Base-by-base conservation (phyloP, 92 coral and sea anemone species). In the Desmophyllum pertusum region DNA sequence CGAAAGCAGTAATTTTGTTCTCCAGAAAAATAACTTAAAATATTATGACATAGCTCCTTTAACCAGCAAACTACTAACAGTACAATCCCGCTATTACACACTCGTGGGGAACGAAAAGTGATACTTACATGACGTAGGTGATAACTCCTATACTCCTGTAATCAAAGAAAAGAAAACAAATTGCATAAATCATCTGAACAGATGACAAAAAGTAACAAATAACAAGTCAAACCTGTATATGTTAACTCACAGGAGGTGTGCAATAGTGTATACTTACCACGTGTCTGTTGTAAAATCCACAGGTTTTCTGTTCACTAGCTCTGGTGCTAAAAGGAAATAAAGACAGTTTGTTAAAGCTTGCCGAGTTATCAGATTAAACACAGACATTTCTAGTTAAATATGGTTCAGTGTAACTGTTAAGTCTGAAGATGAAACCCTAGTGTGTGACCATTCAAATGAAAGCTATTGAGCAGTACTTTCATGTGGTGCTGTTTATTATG, bases 101-200 rank as follows among this genome's bases (percentile, higher is more conserved):
- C 0, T 10, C 1, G n/a, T 21, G 2, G 27, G 35, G 51, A 29
- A 9, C 50, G 8, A 31, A 41, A 1, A 8, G 19, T 19, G 45
- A 39, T 87, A 96, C 99, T 96, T 94, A 96, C 99, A 96, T 94
- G 66, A 96, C 94, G 83, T 94, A 95, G 19, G 98, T 91, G 55
- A 97, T 95, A 45, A 94, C 93, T 17, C 99, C 99, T 33, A 97
- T 86, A 83, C 97, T 97, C 99, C 98, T 94, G 81, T 7, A 63
- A 71, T 37, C 75, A 52, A 73, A 80, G 75, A 76, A 65, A 25
- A 61, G 38, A 68, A n/a, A n/a, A 81, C 11, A n/a, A 71, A 30
- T 39, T 14, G 43, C 25, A 48, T 73, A 5, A 81, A 65, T 14
- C 21, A 45, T 27, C 37, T 8, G 38, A 81, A 14, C 23, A 15